phyloP scores from a whole-genome alignment of 2,797 vertebrate species.

The Synaphobranchus kaupii region DNA sequence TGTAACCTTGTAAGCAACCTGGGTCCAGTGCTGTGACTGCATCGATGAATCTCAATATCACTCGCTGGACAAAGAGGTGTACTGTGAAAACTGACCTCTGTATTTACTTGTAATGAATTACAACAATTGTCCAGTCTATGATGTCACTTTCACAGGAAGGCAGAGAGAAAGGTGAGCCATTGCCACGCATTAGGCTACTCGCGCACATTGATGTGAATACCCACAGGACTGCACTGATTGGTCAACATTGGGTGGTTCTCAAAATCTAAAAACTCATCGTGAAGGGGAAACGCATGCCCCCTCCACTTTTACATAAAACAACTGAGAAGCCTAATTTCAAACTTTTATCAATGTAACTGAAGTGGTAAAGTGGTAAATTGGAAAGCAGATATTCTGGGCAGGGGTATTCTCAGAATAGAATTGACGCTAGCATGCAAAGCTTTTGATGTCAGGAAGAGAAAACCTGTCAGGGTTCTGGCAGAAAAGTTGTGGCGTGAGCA shows the following conservation, averaged over 20 bases:
- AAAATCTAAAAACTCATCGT: not conserved
- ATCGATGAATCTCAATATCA: not conserved
- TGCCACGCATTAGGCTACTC: not conserved
- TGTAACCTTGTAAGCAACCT: not conserved
- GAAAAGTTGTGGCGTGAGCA: not conserved
- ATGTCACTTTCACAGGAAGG: not conserved
- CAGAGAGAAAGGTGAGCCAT: not conserved
- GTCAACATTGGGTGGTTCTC: not conserved
- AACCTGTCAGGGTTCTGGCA: not conserved
- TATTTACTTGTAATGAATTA: not conserved
- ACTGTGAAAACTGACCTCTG: not conserved
- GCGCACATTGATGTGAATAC: not conserved
- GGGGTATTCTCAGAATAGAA: not conserved
- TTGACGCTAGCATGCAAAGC: not conserved
- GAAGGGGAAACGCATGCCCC: not conserved
- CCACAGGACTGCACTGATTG: not conserved
- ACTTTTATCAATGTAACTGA: not conserved
- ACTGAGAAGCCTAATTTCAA: not conserved
- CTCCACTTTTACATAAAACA: not conserved
- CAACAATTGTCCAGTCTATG: not conserved
- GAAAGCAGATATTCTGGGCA: not conserved
- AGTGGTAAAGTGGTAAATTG: not conserved
- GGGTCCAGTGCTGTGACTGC: not conserved
- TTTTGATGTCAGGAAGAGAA: not conserved
- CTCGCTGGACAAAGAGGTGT: too few species aligned